These are phyloP conservation scores for Zonotrichia leucophrys DNA, from an alignment of 2,113 vertebrate genomes.

Conservation along the genomic window DNA sequence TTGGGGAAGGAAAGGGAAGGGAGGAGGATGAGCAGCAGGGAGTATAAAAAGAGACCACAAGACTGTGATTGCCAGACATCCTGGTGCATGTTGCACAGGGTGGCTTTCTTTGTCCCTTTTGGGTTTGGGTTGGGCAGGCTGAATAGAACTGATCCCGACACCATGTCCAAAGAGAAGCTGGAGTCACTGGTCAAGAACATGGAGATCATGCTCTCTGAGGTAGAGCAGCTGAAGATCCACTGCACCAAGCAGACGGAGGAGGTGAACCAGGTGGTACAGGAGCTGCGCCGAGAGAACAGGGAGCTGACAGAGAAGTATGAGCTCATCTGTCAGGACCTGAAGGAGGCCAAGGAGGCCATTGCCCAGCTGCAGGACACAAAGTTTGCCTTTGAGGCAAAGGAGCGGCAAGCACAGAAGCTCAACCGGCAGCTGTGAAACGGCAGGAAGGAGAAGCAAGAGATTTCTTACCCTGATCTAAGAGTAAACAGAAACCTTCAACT, in stretches of 20 bases:
- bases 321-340: constrained; percentile 78
- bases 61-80: not conserved
- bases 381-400: constrained; percentile 84
- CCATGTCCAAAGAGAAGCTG: constrained; percentile 86
- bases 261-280: constrained; percentile 83
- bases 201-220: constrained; percentile 86
- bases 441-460: not conserved
- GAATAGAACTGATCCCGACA: constrained; percentile 10
- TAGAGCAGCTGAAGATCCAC: constrained; percentile 87
- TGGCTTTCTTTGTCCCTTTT: constrained; percentile 67
- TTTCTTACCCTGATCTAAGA: constrained; percentile 5
- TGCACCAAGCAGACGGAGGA: constrained; percentile 85
- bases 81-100: constrained; percentile 59
- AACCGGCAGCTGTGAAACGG: constrained; percentile 80
- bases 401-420: constrained; percentile 88
- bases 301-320: constrained; percentile 83
- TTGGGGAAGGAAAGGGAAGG: constrained; percentile 15
- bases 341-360: constrained; percentile 83
- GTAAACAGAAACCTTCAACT: constrained; percentile 8
- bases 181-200: constrained; percentile 86
- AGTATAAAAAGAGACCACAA: constrained; percentile 44
- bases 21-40: constrained; percentile 25
- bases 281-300: constrained; percentile 81
- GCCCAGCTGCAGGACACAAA: constrained; percentile 82
- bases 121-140: constrained; percentile 57